Evolutionary conservation across 2,113 vertebrate genomes (phyloP), one percentile per base, ranked within the genome.

Genomic region (Ageneiosus marmoratus): DNA sequence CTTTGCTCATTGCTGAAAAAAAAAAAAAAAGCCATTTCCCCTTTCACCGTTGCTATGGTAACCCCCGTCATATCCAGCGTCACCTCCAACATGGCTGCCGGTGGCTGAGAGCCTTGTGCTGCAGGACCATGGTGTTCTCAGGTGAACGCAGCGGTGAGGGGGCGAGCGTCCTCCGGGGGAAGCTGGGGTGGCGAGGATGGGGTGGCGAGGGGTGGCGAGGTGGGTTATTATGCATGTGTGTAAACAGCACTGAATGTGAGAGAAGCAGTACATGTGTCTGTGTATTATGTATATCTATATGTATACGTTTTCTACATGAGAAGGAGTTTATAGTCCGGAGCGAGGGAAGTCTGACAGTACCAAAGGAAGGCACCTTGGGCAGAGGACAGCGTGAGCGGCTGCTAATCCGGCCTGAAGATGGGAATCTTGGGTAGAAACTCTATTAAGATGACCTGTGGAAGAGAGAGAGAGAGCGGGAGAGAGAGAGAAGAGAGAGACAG

Each of bases 391-490:
- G 90, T 87, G 92, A 89, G 90, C 91, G 90, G 89, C 92, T 88
- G 87, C 81, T 99, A 98, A 94, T 99, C 98, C 77, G 97, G 98
- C 96, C 96, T 96, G 95, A 98, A 98, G 95, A 99, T 99, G 34
- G 97, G 98, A 88, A 97, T 98, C 95, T 99, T 99, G 94, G 98
- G 98, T 95, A 99, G 95, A 96, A 99, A 99, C 94, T 99, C 97
- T 98, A 99, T 99, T 93, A 98, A 94, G 93, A 99, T 98, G 88
- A 99, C 98, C 98, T 99, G 94, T 77, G 88, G 16, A 56, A 20
- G 87, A 86, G 85, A 22, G 11, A 88, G 83, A 90, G 24, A 89
- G 86, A 89, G 1, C 11, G 75, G 13, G 15, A 29, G 85, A 85
- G 56, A 75, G 46, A 41, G 20, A n/a, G n/a, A n/a, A n/a, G n/a